Evolutionary conservation across 2,113 vertebrate species (phyloP).

Genomic region (Cyanoliseus patagonus): DNA sequence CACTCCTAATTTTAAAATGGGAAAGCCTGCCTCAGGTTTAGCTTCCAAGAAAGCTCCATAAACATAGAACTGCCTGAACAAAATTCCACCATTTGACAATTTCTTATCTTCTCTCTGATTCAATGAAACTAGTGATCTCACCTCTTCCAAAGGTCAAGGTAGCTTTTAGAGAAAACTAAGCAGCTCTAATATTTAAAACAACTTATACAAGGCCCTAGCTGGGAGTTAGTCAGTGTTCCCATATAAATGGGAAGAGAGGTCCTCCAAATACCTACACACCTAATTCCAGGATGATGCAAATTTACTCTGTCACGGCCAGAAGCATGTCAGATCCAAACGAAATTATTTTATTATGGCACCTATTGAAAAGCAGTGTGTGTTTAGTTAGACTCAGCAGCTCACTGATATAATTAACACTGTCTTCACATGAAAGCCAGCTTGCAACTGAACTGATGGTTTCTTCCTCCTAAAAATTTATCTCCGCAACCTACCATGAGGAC

Average conservation of each 20-base stretch:
- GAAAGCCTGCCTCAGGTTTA: not conserved
- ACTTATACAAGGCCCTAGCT: not conserved
- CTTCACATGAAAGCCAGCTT: not conserved
- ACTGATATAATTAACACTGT: not conserved
- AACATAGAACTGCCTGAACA: not conserved
- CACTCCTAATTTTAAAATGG: fast-evolving
- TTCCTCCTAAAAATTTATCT: not conserved
- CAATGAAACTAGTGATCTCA: not conserved
- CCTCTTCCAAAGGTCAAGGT: not conserved
- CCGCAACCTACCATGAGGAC: not conserved
- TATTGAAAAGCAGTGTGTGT: not conserved
- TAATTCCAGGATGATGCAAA: not conserved
- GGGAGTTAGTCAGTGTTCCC: not conserved
- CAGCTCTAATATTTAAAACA: not conserved
- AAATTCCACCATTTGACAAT: not conserved
- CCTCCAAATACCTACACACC: not conserved
- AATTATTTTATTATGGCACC: not conserved
- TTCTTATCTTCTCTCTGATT: not conserved
- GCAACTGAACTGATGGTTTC: fast-evolving
- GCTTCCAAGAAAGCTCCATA: not conserved
- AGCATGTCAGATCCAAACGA: not conserved
- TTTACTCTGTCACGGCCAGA: not conserved
- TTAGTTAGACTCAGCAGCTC: not conserved
- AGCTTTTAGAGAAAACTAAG: not conserved
- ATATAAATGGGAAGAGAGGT: not conserved